These are phyloP conservation scores for Struthidea cinerea DNA, from an alignment of 2,113 vertebrate species.

Conservation along the genomic window DNA sequence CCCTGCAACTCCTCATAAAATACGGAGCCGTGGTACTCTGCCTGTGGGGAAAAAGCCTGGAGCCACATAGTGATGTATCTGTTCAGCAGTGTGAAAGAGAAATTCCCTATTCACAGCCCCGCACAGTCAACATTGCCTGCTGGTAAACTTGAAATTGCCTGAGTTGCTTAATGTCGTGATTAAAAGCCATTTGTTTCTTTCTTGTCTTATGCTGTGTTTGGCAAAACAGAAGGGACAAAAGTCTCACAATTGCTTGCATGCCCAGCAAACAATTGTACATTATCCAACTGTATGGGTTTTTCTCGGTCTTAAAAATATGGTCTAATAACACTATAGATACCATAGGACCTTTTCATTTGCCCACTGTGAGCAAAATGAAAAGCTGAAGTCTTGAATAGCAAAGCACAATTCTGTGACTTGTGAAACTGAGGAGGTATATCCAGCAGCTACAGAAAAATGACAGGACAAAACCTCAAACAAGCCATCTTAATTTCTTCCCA, in stretches of 20 bases:
- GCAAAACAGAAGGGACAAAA: background rate
- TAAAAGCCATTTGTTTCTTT: constrained; percentile 8
- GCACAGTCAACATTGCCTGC: background rate
- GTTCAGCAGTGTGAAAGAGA: background rate
- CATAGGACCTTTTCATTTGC: background rate
- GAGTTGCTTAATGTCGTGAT: background rate
- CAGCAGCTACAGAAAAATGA: background rate
- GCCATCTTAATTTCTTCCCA: background rate
- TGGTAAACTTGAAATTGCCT: background rate
- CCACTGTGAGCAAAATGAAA: background rate
- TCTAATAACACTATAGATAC: background rate
- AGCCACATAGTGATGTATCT: background rate
- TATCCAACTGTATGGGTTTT: background rate
- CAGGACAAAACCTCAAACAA: background rate
- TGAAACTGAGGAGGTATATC: background rate
- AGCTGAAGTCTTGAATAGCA: background rate
- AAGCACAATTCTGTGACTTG: background rate
- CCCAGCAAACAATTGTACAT: background rate
- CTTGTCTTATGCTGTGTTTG: background rate
- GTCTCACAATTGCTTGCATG: background rate
- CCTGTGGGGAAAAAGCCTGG: background rate
- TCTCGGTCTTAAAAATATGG: background rate
- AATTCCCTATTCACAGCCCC: background rate
- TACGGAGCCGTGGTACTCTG: background rate
- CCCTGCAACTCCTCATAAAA: background rate